These are phyloP conservation scores for Cheirogaleus major DNA, from an alignment of 2,797 vertebrate species.

Conservation along the genomic window DNA sequence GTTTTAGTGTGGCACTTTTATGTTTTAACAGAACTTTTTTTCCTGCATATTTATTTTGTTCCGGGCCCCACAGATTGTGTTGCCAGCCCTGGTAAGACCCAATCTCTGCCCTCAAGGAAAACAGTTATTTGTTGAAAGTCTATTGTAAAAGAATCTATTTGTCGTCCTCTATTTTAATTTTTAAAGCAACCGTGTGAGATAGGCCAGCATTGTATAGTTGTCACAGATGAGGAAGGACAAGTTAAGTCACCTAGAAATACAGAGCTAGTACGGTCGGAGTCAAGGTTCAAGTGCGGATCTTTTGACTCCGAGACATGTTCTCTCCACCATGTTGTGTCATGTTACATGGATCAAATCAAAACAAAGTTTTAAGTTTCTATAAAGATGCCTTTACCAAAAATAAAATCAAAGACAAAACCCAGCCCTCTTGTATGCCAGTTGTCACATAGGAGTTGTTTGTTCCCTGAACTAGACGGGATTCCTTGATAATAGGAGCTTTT, in stretches of 20 bases:
- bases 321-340: not conserved
- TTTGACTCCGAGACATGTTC: not conserved
- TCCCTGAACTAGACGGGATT: not conserved
- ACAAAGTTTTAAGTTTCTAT: not conserved
- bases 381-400: not conserved
- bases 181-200: not conserved
- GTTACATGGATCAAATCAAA: not conserved
- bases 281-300: not conserved
- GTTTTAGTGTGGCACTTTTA: not conserved
- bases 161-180: not conserved
- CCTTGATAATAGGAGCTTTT: not conserved
- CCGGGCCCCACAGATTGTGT: not conserved
- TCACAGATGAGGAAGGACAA: not conserved
- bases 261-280: not conserved
- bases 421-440: not conserved
- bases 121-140: not conserved
- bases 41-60: not conserved
- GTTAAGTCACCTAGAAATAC: not conserved
- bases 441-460: not conserved
- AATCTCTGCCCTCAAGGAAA: not conserved
- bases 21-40: not conserved
- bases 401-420: not conserved
- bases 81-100: not conserved
- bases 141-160: not conserved
- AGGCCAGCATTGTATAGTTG: not conserved